Conservation (phyloP, 2,797 vertebrate species). For the Stomatorhinus walkeri region DNA sequence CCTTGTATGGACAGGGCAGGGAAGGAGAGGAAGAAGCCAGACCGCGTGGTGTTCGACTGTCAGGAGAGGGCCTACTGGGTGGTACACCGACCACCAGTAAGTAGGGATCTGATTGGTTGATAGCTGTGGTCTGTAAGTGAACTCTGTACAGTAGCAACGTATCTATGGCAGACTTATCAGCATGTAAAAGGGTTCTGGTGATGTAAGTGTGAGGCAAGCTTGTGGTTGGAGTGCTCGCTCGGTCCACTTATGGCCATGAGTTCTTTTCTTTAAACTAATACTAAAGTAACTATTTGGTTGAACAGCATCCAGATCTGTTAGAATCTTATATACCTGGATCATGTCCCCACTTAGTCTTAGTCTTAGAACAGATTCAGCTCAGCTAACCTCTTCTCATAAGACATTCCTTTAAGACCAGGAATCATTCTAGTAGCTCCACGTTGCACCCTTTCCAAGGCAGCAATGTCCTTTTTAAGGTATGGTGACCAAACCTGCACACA, state of each 20-base stretch:
- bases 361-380: not conserved
- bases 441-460: not conserved
- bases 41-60: conserved; percentile 83
- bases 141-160: not conserved
- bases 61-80: conserved; percentile 96
- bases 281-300: not conserved
- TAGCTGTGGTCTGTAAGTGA: not conserved
- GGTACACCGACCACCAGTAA: conserved; percentile 80
- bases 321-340: not conserved
- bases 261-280: not conserved
- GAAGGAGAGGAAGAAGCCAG: conserved; percentile 77
- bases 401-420: not conserved
- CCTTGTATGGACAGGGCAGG: conserved; percentile 63
- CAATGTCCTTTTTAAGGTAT: too few species aligned
- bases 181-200: not conserved
- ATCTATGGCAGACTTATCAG: not conserved
- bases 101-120: conserved; percentile 38
- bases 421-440: too few species aligned
- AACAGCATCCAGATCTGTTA: not conserved
- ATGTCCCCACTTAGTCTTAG: not conserved
- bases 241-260: not conserved
- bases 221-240: not conserved
- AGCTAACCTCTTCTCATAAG: not conserved
- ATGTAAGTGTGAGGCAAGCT: not conserved
- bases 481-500: not conserved